Evolutionary conservation across 2,113 vertebrate species (phyloP).

Genomic region (Pterocles burchelli): DNA sequence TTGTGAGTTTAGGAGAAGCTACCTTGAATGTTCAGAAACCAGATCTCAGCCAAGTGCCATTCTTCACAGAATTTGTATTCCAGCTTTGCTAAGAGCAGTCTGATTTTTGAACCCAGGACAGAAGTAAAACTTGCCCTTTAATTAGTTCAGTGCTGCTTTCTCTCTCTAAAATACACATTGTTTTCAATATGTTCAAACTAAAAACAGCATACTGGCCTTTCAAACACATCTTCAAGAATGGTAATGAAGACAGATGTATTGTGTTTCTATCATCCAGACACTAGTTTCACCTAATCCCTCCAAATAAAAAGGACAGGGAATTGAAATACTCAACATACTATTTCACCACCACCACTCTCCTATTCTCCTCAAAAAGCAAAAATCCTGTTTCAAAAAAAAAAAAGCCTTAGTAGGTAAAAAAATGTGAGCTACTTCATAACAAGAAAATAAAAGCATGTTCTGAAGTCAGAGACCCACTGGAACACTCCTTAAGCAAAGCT

Average conservation of each 20-base stretch:
- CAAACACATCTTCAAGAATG: not conserved
- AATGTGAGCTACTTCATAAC: not conserved
- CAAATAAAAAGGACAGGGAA: not conserved
- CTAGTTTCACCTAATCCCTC: not conserved
- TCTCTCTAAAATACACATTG: not conserved
- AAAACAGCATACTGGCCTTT: not conserved
- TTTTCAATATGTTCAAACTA: not conserved
- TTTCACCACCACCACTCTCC: not conserved
- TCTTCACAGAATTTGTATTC: not conserved
- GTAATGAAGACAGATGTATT: not conserved
- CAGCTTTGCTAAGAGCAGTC: not conserved
- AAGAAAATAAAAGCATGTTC: not conserved
- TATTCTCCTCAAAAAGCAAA: not conserved
- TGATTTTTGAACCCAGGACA: not conserved
- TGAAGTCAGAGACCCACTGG: not conserved
- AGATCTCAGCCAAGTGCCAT: not conserved
- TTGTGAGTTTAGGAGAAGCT: not conserved
- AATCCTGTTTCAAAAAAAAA: not conserved
- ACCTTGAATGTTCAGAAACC: not conserved
- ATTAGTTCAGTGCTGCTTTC: not conserved
- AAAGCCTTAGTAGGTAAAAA: not conserved
- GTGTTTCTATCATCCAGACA: not conserved
- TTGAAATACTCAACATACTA: not conserved
- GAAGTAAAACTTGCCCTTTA: not conserved
- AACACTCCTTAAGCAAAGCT: not conserved